These are phyloP conservation scores for Telmatherina bonti DNA, from an alignment of 2,797 vertebrate species.

Conservation along the genomic window DNA sequence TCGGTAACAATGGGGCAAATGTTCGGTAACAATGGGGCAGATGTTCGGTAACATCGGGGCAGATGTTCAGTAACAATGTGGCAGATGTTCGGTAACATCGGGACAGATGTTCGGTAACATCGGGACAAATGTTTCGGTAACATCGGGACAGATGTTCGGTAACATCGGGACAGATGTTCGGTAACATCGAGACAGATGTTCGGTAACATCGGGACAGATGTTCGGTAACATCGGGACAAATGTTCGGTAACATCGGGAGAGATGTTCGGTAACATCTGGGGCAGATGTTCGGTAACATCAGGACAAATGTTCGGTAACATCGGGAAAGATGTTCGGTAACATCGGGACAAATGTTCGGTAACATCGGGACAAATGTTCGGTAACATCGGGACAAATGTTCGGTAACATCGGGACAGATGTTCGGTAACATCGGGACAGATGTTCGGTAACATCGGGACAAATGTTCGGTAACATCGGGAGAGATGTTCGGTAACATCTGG, in stretches of 20 bases:
- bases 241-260: no score
- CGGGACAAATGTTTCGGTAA: no score
- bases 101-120: conserved; percentile 10
- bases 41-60: conserved; percentile 2
- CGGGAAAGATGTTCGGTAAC: conserved; percentile 11
- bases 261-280: no score
- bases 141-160: conserved; percentile 9
- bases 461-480: no score
- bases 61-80: conserved; percentile 8
- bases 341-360: conserved; percentile 7
- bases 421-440: conserved; percentile 8
- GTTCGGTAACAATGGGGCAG: no score
- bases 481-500: no score
- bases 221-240: conserved; percentile 2
- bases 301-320: conserved; percentile 7
- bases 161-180: conserved; percentile 14
- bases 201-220: conserved; percentile 20
- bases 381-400: no score
- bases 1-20: no score
- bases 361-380: conserved; percentile 7
- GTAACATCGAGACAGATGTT: no score
- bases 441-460: conserved; percentile 6
- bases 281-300: conserved; percentile 7
- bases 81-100: no score
- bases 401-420: conserved; percentile 17